Evolutionary conservation across 2,113 vertebrate genomes (phyloP).

Genomic region (Ornithorhynchus anatinus): DNA sequence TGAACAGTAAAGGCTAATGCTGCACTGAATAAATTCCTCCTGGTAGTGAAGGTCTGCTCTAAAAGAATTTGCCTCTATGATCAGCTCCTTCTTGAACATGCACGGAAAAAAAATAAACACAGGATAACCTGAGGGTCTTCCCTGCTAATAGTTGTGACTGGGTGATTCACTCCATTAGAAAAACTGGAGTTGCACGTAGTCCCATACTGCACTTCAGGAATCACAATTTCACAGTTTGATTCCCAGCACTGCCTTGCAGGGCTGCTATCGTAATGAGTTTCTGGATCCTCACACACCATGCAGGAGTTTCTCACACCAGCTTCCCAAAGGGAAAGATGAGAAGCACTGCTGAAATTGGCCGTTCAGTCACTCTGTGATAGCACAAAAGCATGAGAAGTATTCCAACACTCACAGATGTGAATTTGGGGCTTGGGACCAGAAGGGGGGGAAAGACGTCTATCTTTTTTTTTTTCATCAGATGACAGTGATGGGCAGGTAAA

Average conservation of each 20-base stretch:
- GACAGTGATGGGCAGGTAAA: neutral
- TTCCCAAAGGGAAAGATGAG: constrained; percentile 30
- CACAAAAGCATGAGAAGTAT: neutral
- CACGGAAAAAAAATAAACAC: constrained; percentile 26
- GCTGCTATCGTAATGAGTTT: constrained; percentile 58
- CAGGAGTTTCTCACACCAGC: constrained; percentile 14
- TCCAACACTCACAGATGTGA: neutral
- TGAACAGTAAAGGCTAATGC: neutral
- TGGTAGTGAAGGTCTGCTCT: constrained; percentile 13
- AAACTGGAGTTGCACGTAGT: neutral
- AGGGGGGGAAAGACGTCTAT: neutral
- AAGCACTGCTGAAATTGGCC: constrained; percentile 26
- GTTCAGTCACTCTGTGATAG: constrained; percentile 18
- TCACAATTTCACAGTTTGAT: constrained; percentile 70
- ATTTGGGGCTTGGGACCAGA: neutral
- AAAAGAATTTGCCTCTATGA: constrained; percentile 23
- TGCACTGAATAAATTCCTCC: neutral
- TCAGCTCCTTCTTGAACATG: constrained; percentile 35
- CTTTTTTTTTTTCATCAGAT: constrained; percentile 24
- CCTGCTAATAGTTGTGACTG: constrained; percentile 30
- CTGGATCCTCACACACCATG: constrained; percentile 31
- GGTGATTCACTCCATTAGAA: constrained; percentile 38
- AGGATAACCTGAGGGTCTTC: constrained; percentile 27
- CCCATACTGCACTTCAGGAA: constrained; percentile 31
- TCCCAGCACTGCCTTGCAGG: constrained; percentile 51